Conservation (phyloP, 2,797 vertebrate genomes). For the Eospalax fontanierii region DNA sequence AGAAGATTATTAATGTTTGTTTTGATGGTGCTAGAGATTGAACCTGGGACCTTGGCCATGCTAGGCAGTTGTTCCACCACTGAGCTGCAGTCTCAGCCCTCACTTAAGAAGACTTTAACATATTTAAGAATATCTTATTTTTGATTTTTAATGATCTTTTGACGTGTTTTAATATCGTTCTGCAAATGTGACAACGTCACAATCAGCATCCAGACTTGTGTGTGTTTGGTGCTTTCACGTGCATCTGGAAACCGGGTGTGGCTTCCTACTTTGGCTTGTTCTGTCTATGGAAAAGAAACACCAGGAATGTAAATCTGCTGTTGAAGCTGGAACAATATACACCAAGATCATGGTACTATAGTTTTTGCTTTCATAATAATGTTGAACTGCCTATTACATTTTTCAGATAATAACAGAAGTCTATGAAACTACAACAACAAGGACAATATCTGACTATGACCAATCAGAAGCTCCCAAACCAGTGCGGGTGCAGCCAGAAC, state of each 20-base stretch:
- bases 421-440: constrained; percentile 83
- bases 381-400: constrained; percentile 28
- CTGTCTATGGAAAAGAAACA: background rate
- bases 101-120: constrained; percentile 61
- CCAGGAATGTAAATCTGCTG: background rate
- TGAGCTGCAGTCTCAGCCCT: background rate
- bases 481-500: constrained; percentile 35
- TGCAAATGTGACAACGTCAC: constrained; percentile 30
- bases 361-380: constrained; percentile 42
- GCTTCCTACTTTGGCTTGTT: constrained; percentile 44
- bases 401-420: constrained; percentile 83
- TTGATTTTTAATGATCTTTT: constrained; percentile 29
- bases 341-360: background rate
- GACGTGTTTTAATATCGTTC: background rate
- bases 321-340: background rate
- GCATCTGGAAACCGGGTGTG: background rate
- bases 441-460: constrained; percentile 78
- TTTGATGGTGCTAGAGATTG: background rate
- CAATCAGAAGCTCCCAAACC: constrained; percentile 65
- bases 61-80: background rate
- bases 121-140: constrained; percentile 41
- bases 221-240: background rate
- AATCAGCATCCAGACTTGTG: background rate
- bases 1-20: constrained; percentile 18
- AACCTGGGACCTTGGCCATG: background rate